Evolutionary conservation across 1,140 invertebrate genomes (phyloP), one percentile per base, ranked within the genome.

Genomic region (Rhopalosiphum padi): DNA sequence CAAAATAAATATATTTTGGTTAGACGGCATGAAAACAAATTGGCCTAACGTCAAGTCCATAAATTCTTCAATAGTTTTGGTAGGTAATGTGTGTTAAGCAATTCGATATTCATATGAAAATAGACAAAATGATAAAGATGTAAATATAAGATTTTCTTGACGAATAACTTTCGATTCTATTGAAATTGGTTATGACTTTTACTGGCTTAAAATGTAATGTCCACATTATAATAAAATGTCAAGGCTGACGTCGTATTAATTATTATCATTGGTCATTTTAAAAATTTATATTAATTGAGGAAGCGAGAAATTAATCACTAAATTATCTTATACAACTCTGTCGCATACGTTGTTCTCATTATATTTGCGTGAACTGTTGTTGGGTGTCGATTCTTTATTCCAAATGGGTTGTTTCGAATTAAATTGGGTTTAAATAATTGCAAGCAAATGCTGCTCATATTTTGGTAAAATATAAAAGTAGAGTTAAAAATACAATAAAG

Each of bases 201-300:
- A 89, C 37, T 55, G 22, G 23, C 41, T 89, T 37, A 37, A 55
- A 55, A 5, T 89, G 9, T 37, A 35, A 48, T 53, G 21, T 53
- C 7, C 22, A 53, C 9, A 2, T 11, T 22, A 2, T 11, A 41
- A 90, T 60, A 22, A 30, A 90, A 43, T 68, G 1, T 68, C 53
- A 90, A 90, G 53, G 53, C 6, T 90, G 6, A 46, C 37, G 37
- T 43, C 6, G 2, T 30, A 60, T 60, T 90, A 43, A 55, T 90
- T 25, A 90, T 30, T 90, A 41, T 60, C 23, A 41, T 90, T 25
- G 11, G 41, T 4, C 5, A 2, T 90, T 6, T 43, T 89, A 22
- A 41, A 23, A 89, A 43, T 60, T 35, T 25, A 21, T 90, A 21
- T 53, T 90, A 90, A 90, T 90, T 90, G 37, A 90, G 35, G 51